Evolutionary conservation across 2,113 vertebrate genomes (phyloP), one percentile per base, ranked within the genome.

Genomic region (Scortum barcoo): DNA sequence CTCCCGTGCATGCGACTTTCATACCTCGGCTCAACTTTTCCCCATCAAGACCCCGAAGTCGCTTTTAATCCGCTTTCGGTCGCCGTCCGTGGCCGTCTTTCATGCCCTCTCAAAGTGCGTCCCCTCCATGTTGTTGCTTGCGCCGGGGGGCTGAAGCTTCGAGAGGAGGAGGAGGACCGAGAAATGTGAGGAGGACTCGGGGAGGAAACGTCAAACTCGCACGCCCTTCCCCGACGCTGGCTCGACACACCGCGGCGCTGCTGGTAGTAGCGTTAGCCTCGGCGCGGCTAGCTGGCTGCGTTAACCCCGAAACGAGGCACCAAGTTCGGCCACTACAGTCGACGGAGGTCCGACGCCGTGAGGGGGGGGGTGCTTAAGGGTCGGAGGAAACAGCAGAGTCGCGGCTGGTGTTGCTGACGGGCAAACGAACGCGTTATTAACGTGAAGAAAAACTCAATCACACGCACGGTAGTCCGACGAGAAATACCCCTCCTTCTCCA

Each of bases 11-110:
- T 72, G 86, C 72, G 85, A 91, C 73, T 93, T 91, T 90, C 93
- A 78, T 94, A 93, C 95, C 95, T 94, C 83, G 73, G 80, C 89
- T 90, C 85, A 95, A 95, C 95, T 95, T 95, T 95, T 91, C 91
- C 83, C 93, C 92, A 90, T 93, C 78, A 88, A 92, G 65, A 85
- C 81, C 20, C n/a, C n/a, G n/a, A 83, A 91, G 77, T 82, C 78
- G 83, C 73, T 74, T 88, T 85, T 88, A 92, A 91, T 91, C 91
- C 88, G 83, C 85, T 84, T 84, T 86, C 62, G 51, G 61, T 80
- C 54, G 80, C 46, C 69, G 67, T 67, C 40, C 12, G 40, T 72
- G 74, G 80, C 73, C 72, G 82, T 88, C 75, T 79, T 79, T 93
- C 89, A 88, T 74, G 67, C 83, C 72, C 88, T 72, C 10, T 26